Percentiles rank a stretch among this genome's conserved stretches.
Evolutionary conservation across 2,888 invertebrate species (phyloP).

Genomic region (Entomobrya multifasciata): DNA sequence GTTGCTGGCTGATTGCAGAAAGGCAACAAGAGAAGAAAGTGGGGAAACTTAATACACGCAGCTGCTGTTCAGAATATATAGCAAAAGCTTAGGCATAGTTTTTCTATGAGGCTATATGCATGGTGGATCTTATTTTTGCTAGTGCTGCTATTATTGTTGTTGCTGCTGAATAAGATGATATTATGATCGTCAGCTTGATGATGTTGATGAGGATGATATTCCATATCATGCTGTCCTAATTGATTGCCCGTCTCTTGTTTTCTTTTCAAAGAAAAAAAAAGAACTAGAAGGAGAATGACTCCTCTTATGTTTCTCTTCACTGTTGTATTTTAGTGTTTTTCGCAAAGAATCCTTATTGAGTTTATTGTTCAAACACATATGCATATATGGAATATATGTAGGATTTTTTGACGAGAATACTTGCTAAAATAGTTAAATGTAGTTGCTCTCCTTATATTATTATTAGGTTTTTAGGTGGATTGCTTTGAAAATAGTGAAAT

Average conservation of each 20-base stretch:
- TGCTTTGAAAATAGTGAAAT: neutral
- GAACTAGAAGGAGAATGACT: neutral
- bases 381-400: too few relatives aligned
- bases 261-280: neutral
- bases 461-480: neutral
- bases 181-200: neutral
- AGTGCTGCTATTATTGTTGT: conserved; percentile 3
- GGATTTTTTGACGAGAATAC: too few relatives aligned
- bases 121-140: neutral
- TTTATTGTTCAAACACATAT: too few relatives aligned
- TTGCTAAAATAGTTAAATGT: too few relatives aligned
- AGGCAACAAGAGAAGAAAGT: neutral
- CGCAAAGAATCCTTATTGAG: too few relatives aligned
- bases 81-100: too few relatives aligned
- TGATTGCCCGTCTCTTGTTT: conserved; percentile 10
- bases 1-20: too few relatives aligned
- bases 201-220: conserved; percentile 20
- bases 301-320: neutral
- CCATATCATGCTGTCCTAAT: conserved; percentile 31
- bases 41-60: neutral
- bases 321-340: neutral
- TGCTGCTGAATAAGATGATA: neutral
- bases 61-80: too few relatives aligned
- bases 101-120: too few relatives aligned
- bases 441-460: neutral